Conservation (phyloP, 2,797 vertebrate genomes). For the Leucoraja ocellata region DNA sequence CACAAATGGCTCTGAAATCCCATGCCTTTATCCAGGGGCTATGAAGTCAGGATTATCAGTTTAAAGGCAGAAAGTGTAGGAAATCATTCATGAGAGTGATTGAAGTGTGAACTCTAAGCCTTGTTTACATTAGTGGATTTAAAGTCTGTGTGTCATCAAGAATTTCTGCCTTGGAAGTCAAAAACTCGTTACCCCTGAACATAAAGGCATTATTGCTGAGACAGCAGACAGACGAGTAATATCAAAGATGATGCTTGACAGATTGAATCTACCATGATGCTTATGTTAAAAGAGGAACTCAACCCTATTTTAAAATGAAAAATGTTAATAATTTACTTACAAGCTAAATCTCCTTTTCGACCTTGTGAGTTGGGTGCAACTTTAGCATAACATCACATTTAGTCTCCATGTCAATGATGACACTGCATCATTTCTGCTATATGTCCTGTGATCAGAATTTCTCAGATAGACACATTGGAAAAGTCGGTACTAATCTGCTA, state of each 20-base stretch:
- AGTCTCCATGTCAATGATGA: conserved; percentile 2
- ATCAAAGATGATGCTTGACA: conserved; percentile 35
- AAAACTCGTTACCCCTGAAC: conserved; percentile 32
- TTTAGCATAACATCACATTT: not conserved
- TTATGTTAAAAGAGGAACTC: conserved; percentile 35
- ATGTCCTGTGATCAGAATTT: not conserved
- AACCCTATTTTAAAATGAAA: conserved; percentile 25
- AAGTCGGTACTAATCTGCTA: too few species aligned
- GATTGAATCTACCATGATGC: conserved; percentile 33
- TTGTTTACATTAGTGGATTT: conserved; percentile 37
- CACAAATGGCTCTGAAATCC: conserved; percentile 24
- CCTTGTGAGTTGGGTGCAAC: not conserved
- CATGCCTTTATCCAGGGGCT: conserved; percentile 20
- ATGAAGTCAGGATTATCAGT: conserved; percentile 36
- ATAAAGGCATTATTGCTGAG: conserved; percentile 36
- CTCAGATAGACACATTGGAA: not conserved
- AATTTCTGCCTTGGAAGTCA: conserved; percentile 38
- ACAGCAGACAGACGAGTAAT: conserved; percentile 36
- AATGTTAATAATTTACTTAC: conserved; percentile 29
- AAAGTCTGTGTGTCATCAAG: conserved; percentile 36
- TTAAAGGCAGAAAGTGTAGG: conserved; percentile 23
- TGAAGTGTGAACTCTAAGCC: conserved; percentile 36
- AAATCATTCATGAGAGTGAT: conserved; percentile 38
- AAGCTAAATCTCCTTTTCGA: not conserved
- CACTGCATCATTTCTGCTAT: not conserved